Conservation (phyloP, 1,140 invertebrate genomes). For the Brachionus calyciflorus region DNA sequence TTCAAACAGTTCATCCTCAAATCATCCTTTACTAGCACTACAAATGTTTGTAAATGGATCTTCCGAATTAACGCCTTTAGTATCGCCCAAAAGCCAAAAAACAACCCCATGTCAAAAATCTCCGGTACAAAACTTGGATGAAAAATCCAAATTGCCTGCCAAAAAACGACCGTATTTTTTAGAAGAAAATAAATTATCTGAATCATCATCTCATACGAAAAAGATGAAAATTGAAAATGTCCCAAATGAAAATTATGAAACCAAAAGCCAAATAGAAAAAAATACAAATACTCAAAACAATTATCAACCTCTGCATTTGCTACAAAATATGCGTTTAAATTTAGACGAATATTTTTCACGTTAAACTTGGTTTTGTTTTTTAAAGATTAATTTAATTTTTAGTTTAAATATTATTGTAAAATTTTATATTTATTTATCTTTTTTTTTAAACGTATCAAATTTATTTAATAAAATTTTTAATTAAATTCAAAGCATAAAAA, state of each 20-base stretch:
- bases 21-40: constrained; percentile 18
- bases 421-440: not conserved
- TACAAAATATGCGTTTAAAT: constrained; percentile 40
- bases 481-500: not conserved
- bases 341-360: constrained; percentile 7
- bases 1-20: not conserved
- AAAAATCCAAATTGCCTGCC: not conserved
- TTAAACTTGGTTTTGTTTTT: not conserved
- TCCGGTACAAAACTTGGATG: not conserved
- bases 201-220: no score
- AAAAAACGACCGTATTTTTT: constrained; percentile 22
- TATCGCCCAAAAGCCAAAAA: not conserved
- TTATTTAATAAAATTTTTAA: not conserved
- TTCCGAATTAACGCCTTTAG: not conserved
- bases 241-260: no score
- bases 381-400: not conserved
- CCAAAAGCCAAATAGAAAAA: not conserved
- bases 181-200: not conserved
- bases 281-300: no score
- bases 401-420: not conserved
- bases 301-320: constrained; percentile 10
- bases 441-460: no score
- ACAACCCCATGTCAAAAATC: not conserved
- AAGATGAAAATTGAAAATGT: not conserved
- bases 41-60: constrained; percentile 27